phyloP scores from a whole-genome alignment of 2,797 vertebrate genomes.

The Onychomys leucogaster region DNA sequence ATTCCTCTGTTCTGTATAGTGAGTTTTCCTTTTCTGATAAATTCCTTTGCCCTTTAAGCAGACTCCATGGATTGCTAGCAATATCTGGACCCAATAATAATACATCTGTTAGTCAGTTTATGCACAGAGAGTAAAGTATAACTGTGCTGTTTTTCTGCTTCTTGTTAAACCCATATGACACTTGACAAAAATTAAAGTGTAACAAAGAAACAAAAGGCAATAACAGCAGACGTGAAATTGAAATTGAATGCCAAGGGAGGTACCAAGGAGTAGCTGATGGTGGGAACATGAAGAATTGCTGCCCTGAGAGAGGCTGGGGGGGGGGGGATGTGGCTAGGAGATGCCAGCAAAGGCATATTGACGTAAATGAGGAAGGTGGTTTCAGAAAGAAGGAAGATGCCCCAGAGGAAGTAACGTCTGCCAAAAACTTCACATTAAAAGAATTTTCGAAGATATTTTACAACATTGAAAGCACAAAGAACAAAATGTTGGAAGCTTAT shows the following conservation, averaged over 20 bases:
- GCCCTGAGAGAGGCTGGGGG: background rate
- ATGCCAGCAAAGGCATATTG: background rate
- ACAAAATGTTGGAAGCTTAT: slow-evolving; percentile 13
- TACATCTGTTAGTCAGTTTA: background rate
- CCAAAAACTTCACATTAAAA: background rate
- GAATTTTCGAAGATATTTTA: slow-evolving; percentile 10
- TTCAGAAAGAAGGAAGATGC: background rate
- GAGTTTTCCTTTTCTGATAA: no score
- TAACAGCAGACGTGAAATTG: background rate
- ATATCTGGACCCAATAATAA: no score
- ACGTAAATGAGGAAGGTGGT: background rate
- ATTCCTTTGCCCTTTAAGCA: no score
- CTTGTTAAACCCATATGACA: background rate
- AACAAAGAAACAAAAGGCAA: slow-evolving; percentile 9
- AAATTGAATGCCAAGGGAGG: background rate
- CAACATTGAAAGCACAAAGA: slow-evolving; percentile 35
- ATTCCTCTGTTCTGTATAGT: no score
- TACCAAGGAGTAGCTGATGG: background rate
- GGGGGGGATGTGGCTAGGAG: background rate
- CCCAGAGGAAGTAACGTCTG: background rate
- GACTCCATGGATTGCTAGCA: no score
- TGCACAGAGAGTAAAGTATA: background rate
- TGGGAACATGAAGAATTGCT: background rate
- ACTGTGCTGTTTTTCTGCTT: background rate
- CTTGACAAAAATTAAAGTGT: background rate